Conservation (phyloP, 2,888 invertebrate genomes). For the Schizotus pectinicornis region DNA sequence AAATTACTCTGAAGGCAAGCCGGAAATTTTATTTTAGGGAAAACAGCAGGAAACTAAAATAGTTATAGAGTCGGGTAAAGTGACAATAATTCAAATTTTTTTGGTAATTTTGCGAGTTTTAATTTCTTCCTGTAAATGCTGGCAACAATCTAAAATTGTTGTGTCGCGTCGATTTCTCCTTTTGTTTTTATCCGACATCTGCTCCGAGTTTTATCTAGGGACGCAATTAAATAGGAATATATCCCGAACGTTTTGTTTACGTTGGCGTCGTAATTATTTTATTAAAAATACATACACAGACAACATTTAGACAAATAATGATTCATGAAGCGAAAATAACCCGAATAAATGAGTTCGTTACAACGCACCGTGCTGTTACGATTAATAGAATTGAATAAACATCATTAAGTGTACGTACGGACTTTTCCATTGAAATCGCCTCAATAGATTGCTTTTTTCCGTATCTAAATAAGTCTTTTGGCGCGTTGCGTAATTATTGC, state of each 20-base stretch:
- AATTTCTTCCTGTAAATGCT: too few relatives aligned
- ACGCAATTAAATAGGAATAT: constrained; percentile 22
- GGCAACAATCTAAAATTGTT: too few relatives aligned
- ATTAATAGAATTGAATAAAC: constrained; percentile 39
- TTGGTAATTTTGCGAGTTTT: too few relatives aligned
- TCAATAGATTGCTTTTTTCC: background rate
- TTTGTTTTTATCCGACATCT: background rate
- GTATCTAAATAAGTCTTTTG: background rate
- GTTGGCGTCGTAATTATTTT: constrained; percentile 22
- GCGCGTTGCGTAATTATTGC: too few relatives aligned
- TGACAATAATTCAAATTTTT: too few relatives aligned
- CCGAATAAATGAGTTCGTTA: constrained; percentile 37
- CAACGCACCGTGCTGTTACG: constrained; percentile 34
- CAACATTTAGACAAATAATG: constrained; percentile 37
- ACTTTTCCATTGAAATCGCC: background rate
- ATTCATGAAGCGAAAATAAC: constrained; percentile 34
- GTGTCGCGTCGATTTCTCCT: too few relatives aligned
- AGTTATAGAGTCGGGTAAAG: too few relatives aligned
- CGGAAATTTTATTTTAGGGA: too few relatives aligned
- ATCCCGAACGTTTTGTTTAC: constrained; percentile 18
- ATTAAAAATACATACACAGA: constrained; percentile 27
- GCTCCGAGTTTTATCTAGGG: constrained; percentile 22
- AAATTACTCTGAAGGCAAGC: too few relatives aligned
- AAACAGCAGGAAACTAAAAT: too few relatives aligned
- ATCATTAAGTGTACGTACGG: constrained; percentile 33